Conservation (phyloP, 2,797 vertebrate species). For the Setipinna tenuifilis region DNA sequence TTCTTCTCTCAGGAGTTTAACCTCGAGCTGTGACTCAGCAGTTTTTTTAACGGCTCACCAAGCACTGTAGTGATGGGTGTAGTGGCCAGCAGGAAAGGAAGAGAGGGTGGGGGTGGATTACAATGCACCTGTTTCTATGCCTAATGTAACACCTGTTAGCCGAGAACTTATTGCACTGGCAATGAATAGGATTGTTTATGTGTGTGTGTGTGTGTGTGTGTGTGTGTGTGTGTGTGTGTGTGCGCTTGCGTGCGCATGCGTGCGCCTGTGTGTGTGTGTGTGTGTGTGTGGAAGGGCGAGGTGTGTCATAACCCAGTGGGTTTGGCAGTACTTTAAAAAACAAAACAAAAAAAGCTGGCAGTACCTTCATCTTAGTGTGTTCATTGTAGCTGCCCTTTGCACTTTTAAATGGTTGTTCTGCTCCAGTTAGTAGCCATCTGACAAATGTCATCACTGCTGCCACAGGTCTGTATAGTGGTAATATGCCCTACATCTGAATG, state of each 20-base stretch:
- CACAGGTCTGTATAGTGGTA: background rate
- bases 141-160: background rate
- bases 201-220: slow-evolving; percentile 51
- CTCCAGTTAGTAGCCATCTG: background rate
- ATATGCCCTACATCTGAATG: background rate
- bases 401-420: background rate
- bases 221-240: slow-evolving; percentile 10
- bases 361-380: background rate
- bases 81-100: background rate
- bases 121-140: slow-evolving; percentile 4
- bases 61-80: background rate
- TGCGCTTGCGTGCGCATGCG: background rate
- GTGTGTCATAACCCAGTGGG: background rate
- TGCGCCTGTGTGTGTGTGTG: background rate
- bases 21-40: background rate
- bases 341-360: background rate
- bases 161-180: slow-evolving; percentile 30
- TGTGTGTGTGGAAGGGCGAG: background rate
- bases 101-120: background rate
- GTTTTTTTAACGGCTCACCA: background rate
- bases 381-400: background rate
- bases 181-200: slow-evolving; percentile 33
- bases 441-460: background rate
- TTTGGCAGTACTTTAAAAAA: background rate
- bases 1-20: background rate